Evolutionary conservation across 92 coral and sea anemone genomes (phyloP).

Genomic region (Epizoanthus illoricatus): DNA sequence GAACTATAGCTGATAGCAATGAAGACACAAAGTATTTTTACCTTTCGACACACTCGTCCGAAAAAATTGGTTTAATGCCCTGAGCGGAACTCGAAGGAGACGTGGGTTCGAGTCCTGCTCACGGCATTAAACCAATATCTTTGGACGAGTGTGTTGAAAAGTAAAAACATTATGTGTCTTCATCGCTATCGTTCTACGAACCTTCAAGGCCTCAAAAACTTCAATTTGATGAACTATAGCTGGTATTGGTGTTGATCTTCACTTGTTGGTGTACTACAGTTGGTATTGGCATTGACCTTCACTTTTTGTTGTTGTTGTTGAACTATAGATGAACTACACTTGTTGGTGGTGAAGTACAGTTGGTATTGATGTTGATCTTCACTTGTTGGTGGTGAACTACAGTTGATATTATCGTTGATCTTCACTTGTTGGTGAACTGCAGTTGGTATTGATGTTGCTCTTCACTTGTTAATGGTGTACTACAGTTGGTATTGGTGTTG

Average conservation of each 20-base stretch:
- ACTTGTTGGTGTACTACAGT: not conserved
- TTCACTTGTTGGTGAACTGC: not conserved
- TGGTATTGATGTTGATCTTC: not conserved
- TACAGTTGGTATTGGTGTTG: not conserved
- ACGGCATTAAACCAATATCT: no score
- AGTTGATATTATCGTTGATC: not conserved
- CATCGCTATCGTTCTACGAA: no score
- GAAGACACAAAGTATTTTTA: no score
- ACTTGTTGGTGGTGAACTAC: not conserved
- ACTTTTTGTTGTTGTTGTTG: not conserved
- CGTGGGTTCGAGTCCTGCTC: no score
- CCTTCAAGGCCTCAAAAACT: no score
- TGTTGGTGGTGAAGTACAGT: not conserved
- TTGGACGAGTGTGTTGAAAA: no score
- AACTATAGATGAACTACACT: no score
- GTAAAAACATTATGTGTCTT: no score
- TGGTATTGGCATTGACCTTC: not conserved
- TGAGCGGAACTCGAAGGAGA: no score
- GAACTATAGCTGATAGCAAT: not conserved
- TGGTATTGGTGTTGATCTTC: not conserved
- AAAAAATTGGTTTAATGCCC: no score
- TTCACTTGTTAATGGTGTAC: not conserved
- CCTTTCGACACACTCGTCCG: no score
- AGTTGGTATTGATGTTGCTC: not conserved
- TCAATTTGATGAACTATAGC: not conserved